Evolutionary conservation across 1,140 invertebrate genomes (phyloP), one percentile per base, ranked within the genome.

Genomic region (Rhizoglyphus robini): DNA sequence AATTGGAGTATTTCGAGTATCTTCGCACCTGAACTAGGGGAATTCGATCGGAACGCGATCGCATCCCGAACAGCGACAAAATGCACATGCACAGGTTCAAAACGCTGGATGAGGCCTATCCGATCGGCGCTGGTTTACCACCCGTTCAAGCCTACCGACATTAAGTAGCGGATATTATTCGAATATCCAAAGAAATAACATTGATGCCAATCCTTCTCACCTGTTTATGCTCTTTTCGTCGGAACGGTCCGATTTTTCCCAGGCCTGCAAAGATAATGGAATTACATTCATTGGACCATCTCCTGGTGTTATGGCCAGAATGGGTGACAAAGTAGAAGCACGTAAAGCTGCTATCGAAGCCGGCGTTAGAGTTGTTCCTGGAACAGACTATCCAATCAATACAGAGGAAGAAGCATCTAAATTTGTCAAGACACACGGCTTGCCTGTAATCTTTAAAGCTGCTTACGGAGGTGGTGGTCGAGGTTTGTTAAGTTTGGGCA

Each of bases 181-280:
- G 86, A 73, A 84, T 98, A 46, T 95, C 95, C 23, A 69, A 84
- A 81, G 91, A 74, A 92, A 98, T 75, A 81, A 91, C 69, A 88
- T 99, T 0, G 96, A 99, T 77, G 96, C 95, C 2, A 89, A 99
- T 71, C 96, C 99, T 82, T n/a, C n/a, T n/a, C n/a, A n/a, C 96
- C 96, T 3, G 96, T 96, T 54, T 98, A 97, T 80, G 96, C 96
- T 13, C n/a, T 94, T 99, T 73, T 80, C 99, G 0, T 97, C 94
- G 1, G 96, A 99, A 76, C 83, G 94, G 74, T 82, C 91, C 32
- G 96, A 99, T 73, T 99, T 99, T 79, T 93, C 96, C 2, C 86
- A 95, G 73, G 88, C 94, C 0, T 88, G 96, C 67, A 80, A 86
- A 49, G 87, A 98, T 78, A 86, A 89, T 66, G 94, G 90, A 0